Conservation (phyloP, 2,797 vertebrate species). For the Fundulus diaphanus region DNA sequence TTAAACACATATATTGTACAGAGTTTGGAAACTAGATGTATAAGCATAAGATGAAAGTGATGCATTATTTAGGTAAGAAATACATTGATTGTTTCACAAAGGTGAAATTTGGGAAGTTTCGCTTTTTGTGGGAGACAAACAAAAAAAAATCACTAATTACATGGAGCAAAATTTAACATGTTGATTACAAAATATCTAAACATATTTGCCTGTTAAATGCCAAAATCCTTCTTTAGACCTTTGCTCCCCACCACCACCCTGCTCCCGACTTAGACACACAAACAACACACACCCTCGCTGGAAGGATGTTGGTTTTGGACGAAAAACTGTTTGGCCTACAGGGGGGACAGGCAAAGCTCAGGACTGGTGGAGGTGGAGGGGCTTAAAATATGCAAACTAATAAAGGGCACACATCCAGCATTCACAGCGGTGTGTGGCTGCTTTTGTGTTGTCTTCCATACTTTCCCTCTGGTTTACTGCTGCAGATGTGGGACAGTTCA, state of each 20-base stretch:
- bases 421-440: conserved; percentile 5
- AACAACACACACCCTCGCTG: conserved; percentile 5
- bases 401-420: conserved; percentile 13
- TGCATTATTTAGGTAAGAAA: too few relatives aligned
- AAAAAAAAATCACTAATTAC: neutral
- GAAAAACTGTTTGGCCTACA: neutral
- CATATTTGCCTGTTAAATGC: neutral
- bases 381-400: conserved; percentile 40
- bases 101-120: too few relatives aligned
- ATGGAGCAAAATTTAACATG: neutral
- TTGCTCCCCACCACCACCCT: neutral
- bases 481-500: neutral
- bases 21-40: neutral
- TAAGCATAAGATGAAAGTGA: too few relatives aligned
- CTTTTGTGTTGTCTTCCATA: conserved; percentile 8
- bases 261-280: neutral
- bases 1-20: neutral
- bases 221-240: neutral
- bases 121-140: neutral
- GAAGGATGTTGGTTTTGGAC: conserved; percentile 66
- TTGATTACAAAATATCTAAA: neutral
- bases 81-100: too few relatives aligned
- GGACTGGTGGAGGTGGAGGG: conserved; percentile 38
- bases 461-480: conserved; percentile 2
- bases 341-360: conserved; percentile 15